These are phyloP conservation scores for Chrysolina haemoptera DNA, from an alignment of 2,888 invertebrate genomes.

Conservation along the genomic window DNA sequence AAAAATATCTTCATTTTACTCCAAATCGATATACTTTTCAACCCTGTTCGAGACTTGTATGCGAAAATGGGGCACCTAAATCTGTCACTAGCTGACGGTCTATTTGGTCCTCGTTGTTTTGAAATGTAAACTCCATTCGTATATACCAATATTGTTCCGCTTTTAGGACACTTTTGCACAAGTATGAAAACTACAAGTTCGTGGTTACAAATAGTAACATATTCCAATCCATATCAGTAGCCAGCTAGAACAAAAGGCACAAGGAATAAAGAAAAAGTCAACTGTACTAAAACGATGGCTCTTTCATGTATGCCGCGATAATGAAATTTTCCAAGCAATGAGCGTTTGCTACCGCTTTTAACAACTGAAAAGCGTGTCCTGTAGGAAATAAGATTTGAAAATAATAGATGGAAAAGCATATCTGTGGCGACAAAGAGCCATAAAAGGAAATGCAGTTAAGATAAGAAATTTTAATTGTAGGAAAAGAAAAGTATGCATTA, in stretches of 20 bases:
- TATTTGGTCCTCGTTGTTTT: too few relatives aligned
- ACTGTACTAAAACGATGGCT: not conserved
- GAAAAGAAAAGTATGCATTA: not conserved
- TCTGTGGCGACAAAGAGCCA: not conserved
- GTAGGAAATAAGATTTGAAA: conserved; percentile 12
- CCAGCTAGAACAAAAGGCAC: not conserved
- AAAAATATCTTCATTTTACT: too few relatives aligned
- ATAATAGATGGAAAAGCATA: conserved; percentile 8
- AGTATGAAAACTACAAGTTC: too few relatives aligned
- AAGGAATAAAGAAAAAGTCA: not conserved
- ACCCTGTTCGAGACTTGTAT: too few relatives aligned
- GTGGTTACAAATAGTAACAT: too few relatives aligned
- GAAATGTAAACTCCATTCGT: too few relatives aligned
- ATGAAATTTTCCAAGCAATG: conserved; percentile 18
- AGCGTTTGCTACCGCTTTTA: conserved; percentile 1
- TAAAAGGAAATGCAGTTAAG: conserved; percentile 15
- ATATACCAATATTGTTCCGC: too few relatives aligned
- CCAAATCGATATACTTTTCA: too few relatives aligned
- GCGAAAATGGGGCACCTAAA: too few relatives aligned
- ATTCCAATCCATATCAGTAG: too few relatives aligned
- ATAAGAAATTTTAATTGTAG: conserved; percentile 18
- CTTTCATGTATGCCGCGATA: not conserved
- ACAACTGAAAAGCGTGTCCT: conserved; percentile 9
- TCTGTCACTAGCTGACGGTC: too few relatives aligned
- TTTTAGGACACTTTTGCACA: too few relatives aligned